Evolutionary conservation across 2,888 invertebrate species (phyloP).

Genomic region (Amphipyra berbera): DNA sequence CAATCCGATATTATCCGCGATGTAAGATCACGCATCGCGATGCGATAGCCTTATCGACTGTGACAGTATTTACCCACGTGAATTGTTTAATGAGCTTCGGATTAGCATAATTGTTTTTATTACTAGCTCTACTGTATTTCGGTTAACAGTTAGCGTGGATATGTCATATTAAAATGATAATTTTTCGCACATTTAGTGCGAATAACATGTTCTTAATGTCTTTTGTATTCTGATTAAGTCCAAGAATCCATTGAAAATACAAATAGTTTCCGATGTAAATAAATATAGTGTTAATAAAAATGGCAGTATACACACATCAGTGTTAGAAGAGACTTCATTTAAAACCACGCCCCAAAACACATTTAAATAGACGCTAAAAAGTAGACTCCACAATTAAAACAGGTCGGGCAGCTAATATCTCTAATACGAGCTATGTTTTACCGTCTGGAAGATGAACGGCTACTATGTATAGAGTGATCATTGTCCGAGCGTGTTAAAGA

Average conservation of each 20-base stretch:
- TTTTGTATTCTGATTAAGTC: neutral
- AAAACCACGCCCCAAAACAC: conserved; percentile 40
- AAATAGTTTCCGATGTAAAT: neutral
- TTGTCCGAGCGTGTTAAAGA: conserved; percentile 88
- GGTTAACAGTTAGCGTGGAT: conserved; percentile 4
- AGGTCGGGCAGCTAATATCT: conserved; percentile 63
- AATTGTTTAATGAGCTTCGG: conserved; percentile 80
- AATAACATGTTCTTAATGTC: neutral
- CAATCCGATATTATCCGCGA: conserved; percentile 85
- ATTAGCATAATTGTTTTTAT: conserved; percentile 81
- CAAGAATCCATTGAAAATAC: neutral
- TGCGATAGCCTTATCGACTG: conserved; percentile 83
- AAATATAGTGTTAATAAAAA: conserved; percentile 9
- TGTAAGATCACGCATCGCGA: conserved; percentile 82
- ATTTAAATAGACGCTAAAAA: conserved; percentile 39
- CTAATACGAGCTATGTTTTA: conserved; percentile 65
- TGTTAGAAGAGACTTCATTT: conserved; percentile 42
- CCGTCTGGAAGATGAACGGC: conserved; percentile 72
- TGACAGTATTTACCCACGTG: conserved; percentile 81
- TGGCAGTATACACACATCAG: conserved; percentile 13
- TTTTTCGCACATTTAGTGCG: conserved; percentile 1
- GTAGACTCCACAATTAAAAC: conserved; percentile 62
- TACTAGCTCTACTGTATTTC: conserved; percentile 47
- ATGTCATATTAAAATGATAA: conserved; percentile 5
- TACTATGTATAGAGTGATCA: conserved; percentile 87